Base-by-base conservation (phyloP, 2,113 vertebrate species). In the Leucopternis melanops region DNA sequence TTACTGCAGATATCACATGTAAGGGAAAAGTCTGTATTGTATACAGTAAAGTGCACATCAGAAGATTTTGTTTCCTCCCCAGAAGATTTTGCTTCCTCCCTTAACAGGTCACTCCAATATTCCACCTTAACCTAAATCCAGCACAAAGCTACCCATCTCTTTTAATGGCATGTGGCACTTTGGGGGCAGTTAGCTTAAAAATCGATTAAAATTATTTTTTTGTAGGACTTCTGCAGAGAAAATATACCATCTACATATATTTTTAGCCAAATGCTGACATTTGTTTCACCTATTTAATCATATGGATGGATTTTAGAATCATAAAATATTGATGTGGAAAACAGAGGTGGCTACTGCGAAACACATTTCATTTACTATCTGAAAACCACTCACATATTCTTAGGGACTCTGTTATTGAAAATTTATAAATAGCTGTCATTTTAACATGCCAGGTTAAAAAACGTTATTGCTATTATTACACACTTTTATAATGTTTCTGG, bases 311-410 rank as follows among this genome's bases (percentile, higher is more conserved):
- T 90, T 92, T 83, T 75, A 83, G 29, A 90, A 62, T 73, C 25
- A 58, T 92, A 92, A 97, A 95, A 95, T 94, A 97, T 61, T 95
- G 50, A 93, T 74, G 34, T 11, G 10, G 55, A 83, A 90, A 95
- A 92, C 11, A 92, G 54, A 92, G 38, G 25, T 73, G 50, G 16
- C 19, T 71, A 78, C 27, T 74, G 66, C 87, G 69, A 88, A 93
- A 94, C 44, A 65, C 4, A 13, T 91, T 95, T 90, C 3, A 47
- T 75, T 96, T 90, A 71, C 34, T 71, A 13, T 67, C 67, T 84
- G 67, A 69, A 92, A 87, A 78, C 13, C 38, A 86, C 49, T 73
- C 42, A 21, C 47, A 38, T 82, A 32, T 45, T 90, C 55, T 65
- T 72, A 69, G 45, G 31, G 26, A 59, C 34, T 62, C 58, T 12